A percentile compares a stretch with the other conserved stretches of the same genome.
These are phyloP conservation scores for Trididemnum clinides DNA, from an alignment of 23 tunicate genomes.

Conservation along the genomic window DNA sequence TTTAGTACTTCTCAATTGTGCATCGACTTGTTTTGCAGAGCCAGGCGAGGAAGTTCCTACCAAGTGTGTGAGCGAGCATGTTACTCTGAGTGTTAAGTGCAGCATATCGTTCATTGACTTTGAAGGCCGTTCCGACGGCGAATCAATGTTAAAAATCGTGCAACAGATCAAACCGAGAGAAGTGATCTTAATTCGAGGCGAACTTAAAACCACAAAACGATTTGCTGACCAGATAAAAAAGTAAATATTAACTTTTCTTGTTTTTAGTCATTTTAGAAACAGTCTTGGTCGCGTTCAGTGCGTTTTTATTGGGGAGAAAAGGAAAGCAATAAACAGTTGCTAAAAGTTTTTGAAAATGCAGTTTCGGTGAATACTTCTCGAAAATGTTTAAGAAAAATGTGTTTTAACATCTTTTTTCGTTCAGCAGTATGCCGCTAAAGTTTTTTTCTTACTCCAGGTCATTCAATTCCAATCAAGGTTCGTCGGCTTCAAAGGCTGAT, in stretches of 20 bases:
- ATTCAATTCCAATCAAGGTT: not conserved
- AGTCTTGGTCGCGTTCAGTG: too few relatives aligned
- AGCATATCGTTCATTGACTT: slow-evolving; percentile 89
- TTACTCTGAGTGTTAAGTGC: slow-evolving; percentile 69
- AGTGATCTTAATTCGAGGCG: slow-evolving; percentile 75
- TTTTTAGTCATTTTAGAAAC: not conserved
- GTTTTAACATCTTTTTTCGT: too few relatives aligned
- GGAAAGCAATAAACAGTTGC: too few relatives aligned
- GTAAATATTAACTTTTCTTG: not conserved
- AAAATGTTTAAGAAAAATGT: too few relatives aligned
- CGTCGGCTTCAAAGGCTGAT: not conserved
- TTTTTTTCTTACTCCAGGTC: not conserved
- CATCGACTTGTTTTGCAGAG: not conserved
- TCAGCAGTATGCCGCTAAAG: too few relatives aligned
- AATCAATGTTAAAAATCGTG: slow-evolving; percentile 87
- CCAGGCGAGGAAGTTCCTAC: slow-evolving; percentile 77
- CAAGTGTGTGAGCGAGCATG: slow-evolving; percentile 68
- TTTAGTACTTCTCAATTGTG: too few relatives aligned
- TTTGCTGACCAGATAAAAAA: slow-evolving; percentile 55
- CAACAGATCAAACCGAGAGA: slow-evolving; percentile 88
- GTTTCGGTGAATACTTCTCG: too few relatives aligned
- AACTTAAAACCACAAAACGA: slow-evolving; percentile 36
- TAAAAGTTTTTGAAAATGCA: too few relatives aligned
- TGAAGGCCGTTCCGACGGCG: slow-evolving; percentile 95
- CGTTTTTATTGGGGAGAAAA: too few relatives aligned